Percentiles rank a stretch among this genome's conserved stretches.
Evolutionary conservation across 2,113 vertebrate species (phyloP).

Genomic region (Sylvietta virens): DNA sequence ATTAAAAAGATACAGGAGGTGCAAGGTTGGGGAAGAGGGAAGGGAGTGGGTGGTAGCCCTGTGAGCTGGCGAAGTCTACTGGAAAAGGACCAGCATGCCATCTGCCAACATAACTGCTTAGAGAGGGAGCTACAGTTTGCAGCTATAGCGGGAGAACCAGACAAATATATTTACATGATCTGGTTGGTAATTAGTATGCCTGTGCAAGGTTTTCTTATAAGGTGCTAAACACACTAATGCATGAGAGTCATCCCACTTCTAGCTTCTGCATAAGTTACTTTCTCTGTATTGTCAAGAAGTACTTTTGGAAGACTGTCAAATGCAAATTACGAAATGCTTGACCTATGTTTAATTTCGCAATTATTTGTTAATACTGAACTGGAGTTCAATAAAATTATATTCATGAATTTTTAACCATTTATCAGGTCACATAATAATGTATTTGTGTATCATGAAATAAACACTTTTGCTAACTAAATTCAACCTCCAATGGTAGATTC

Average conservation of each 20-base stretch:
- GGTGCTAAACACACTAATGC: background rate
- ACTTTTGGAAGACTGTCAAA: background rate
- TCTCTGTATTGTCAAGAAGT: background rate
- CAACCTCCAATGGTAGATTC: background rate
- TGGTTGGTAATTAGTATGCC: background rate
- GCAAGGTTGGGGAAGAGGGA: constrained; percentile 1
- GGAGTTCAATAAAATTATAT: background rate
- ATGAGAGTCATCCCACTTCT: background rate
- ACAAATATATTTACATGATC: background rate
- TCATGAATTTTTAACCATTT: background rate
- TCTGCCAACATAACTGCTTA: background rate
- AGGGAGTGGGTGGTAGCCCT: background rate
- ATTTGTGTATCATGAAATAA: background rate
- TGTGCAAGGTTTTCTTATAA: background rate
- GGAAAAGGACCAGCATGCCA: background rate
- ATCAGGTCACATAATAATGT: background rate
- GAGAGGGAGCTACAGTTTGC: background rate
- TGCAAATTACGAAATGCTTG: background rate
- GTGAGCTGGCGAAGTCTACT: background rate
- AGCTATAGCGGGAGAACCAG: background rate
- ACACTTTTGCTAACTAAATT: background rate
- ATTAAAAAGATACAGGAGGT: constrained; percentile 15
- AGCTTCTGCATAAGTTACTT: background rate
- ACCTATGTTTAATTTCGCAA: background rate
- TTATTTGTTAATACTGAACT: background rate